A percentile compares a stretch with the other conserved stretches of the same genome.
phyloP scores from a whole-genome alignment of 64 coral and sea anemone genomes.

The Cladopsammia gracilis region DNA sequence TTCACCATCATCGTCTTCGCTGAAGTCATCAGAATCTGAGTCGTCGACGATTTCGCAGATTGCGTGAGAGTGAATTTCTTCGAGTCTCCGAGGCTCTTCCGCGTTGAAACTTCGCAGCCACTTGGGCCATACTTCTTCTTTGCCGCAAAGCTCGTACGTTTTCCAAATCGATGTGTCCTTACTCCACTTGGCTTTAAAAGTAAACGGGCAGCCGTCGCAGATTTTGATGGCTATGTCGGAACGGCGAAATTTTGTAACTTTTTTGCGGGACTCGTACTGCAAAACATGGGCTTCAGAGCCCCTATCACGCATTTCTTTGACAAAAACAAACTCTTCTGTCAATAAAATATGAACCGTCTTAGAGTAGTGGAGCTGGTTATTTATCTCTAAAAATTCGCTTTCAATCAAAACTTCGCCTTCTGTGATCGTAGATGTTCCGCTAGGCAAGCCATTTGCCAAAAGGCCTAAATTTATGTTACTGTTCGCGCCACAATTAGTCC shows the following conservation, averaged over 20 bases:
- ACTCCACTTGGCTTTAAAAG: constrained; percentile 76
- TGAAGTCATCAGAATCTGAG: constrained; percentile 38
- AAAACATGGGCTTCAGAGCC: constrained; percentile 34
- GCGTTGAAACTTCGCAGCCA: constrained; percentile 63
- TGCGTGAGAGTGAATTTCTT: background rate
- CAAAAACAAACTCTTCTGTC: constrained; percentile 69
- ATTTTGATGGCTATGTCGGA: constrained; percentile 47
- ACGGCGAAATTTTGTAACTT: constrained; percentile 57
- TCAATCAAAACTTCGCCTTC: constrained; percentile 78
- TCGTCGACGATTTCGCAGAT: background rate
- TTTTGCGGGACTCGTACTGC: constrained; percentile 62
- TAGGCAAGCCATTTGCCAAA: background rate
- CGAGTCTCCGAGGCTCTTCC: background rate
- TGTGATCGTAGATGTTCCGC: constrained; percentile 26
- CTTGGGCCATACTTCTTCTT: constrained; percentile 56
- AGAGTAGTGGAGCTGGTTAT: constrained; percentile 50
- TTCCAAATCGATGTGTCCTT: constrained; percentile 32
- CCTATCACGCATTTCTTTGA: constrained; percentile 54
- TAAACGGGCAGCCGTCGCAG: constrained; percentile 62
- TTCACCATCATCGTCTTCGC: constrained; percentile 56
- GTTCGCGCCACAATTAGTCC: background rate
- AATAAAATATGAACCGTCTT: constrained; percentile 71
- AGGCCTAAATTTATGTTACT: background rate
- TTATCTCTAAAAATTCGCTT: constrained; percentile 66
- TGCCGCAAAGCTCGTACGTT: constrained; percentile 67